Conservation (phyloP, 2,113 vertebrate species). For the Phylloscopus trochilus region DNA sequence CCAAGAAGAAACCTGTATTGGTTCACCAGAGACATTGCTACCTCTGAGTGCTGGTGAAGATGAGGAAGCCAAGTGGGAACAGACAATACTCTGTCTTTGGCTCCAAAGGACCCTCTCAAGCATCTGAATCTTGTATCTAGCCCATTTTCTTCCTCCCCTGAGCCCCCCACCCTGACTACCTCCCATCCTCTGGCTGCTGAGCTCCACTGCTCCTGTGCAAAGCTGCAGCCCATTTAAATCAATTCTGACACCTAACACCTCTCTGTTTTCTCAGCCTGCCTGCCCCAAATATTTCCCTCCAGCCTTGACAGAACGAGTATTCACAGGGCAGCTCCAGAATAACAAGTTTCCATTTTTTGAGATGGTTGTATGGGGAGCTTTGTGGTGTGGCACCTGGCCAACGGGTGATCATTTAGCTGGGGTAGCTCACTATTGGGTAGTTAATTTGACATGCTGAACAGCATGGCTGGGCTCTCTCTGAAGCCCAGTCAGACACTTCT, state of each 20-base stretch:
- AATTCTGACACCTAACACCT: constrained; percentile 71
- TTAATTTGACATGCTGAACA: constrained; percentile 65
- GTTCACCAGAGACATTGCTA: background rate
- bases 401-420: constrained; percentile 42
- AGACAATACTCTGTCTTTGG: background rate
- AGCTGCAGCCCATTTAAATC: constrained; percentile 70
- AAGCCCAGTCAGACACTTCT: constrained; percentile 39
- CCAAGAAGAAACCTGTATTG: background rate
- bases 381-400: constrained; percentile 78
- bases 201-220: background rate
- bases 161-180: background rate
- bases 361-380: constrained; percentile 47
- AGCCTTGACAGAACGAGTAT: constrained; percentile 68
- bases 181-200: constrained; percentile 1
- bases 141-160: background rate
- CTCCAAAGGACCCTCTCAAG: background rate
- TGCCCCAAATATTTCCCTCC: constrained; percentile 67
- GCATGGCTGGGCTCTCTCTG: constrained; percentile 42
- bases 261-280: constrained; percentile 69
- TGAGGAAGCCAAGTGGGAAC: background rate
- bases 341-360: constrained; percentile 74
- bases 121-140: background rate
- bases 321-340: constrained; percentile 61
- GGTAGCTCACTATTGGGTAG: constrained; percentile 48
- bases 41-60: background rate